phyloP scores from a whole-genome alignment of 2,888 invertebrate species.

The Beris chalybata region DNA sequence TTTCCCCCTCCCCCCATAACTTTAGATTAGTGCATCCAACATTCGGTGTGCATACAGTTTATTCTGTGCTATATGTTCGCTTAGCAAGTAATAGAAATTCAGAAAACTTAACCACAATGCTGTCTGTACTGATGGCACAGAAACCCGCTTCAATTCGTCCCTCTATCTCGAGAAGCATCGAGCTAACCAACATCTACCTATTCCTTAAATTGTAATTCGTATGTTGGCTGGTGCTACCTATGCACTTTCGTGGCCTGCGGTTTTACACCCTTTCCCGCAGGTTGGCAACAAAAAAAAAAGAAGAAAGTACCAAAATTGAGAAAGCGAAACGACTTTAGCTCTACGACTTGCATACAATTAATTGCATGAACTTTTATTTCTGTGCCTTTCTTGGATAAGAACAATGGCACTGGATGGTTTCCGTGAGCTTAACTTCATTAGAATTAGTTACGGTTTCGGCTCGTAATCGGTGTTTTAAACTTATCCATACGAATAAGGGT shows the following conservation, averaged over 20 bases:
- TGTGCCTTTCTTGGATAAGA: conserved; percentile 11
- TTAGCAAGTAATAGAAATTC: conserved; percentile 14
- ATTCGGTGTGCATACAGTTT: no score
- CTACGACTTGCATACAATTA: conserved; percentile 21
- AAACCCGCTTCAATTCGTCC: not conserved
- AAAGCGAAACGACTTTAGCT: conserved; percentile 19
- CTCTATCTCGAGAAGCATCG: conserved; percentile 14
- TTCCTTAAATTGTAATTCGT: conserved; percentile 28
- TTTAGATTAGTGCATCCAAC: no score
- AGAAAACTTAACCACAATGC: conserved; percentile 26
- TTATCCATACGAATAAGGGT: conserved; percentile 13
- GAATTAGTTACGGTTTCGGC: conserved; percentile 26
- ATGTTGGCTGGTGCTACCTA: conserved; percentile 15
- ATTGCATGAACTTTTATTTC: conserved; percentile 30
- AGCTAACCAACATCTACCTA: conserved; percentile 26
- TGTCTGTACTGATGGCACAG: conserved; percentile 11
- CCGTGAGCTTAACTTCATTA: conserved; percentile 28
- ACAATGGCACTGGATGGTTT: conserved; percentile 12
- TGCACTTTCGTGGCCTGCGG: conserved; percentile 27
- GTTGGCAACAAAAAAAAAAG: not conserved
- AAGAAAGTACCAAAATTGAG: conserved; percentile 7
- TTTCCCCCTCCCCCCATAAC: no score
- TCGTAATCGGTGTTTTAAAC: conserved; percentile 26
- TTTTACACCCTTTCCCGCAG: conserved; percentile 21
- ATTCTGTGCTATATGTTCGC: no score